These are phyloP conservation scores for Tauraco hartlaubi DNA, from an alignment of 2,797 vertebrate genomes.

Conservation along the genomic window DNA sequence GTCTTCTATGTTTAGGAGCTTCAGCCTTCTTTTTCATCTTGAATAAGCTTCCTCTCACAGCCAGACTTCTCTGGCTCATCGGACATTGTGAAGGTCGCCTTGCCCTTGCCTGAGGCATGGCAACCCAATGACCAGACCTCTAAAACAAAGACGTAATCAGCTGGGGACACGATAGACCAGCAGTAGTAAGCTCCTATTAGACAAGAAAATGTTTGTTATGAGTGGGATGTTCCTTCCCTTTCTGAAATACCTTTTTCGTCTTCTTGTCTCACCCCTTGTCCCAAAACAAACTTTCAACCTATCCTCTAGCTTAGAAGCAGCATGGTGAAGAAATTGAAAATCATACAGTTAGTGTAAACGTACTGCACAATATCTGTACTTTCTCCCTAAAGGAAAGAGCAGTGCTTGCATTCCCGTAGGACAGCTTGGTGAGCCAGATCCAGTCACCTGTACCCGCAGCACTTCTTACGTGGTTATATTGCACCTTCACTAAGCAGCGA, in stretches of 20 bases:
- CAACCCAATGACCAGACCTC: background rate
- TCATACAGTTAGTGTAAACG: background rate
- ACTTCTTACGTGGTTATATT: background rate
- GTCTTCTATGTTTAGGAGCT: background rate
- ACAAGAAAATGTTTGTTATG: background rate
- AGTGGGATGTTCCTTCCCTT: background rate
- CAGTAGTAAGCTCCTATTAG: background rate
- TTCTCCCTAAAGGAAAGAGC: background rate
- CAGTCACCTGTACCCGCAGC: accelerated
- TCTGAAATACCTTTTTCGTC: background rate
- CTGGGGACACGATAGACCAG: background rate
- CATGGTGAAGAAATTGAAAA: background rate
- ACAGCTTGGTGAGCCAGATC: background rate
- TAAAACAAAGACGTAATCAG: background rate
- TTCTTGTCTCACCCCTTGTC: background rate
- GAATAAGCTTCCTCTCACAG: background rate
- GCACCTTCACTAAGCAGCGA: background rate
- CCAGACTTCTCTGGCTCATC: background rate
- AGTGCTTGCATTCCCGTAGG: background rate
- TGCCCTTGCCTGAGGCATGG: background rate
- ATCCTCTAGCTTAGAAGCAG: background rate
- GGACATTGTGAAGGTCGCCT: accelerated
- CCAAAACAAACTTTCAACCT: background rate
- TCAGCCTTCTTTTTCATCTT: background rate
- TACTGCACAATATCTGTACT: background rate